Base-by-base conservation (phyloP, 2,888 invertebrate genomes). In the Epirrhoe alternata region DNA sequence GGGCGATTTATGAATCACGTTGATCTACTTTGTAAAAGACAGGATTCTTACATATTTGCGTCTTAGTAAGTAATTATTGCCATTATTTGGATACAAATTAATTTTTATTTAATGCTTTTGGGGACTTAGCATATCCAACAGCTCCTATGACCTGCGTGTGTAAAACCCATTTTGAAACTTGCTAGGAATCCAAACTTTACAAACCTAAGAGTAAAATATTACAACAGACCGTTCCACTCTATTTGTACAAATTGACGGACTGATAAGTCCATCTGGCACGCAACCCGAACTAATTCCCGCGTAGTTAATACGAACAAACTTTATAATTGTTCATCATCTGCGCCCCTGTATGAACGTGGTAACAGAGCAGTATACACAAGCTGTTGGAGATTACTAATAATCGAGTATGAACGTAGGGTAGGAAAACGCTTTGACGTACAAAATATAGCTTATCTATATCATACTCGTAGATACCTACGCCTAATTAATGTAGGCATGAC, bases 321-420 rank as follows among this genome's bases (percentile, higher is more conserved):
- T 90, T 91, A 89, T 92, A 91, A 93, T 92, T 91, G 91, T 80
- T 84, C 87, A 84, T 90, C 92, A 92, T 91, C 90, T 91, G 91
- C 86, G 86, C 86, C 84, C 88, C 75, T 80, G 77, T 68, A 65
- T 73, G 81, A 76, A 83, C 85, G 84, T 84, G 82, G 83, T 83
- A 83, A 84, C 81, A 83, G 84, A 79, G 68, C 31, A 59, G 49
- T 55, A 16, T 64, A 61, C 52, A 33, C 38, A n/a, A 50, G n/a
- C 38, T 51, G 14, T 49, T 24, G 31, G 33, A 53, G 7, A 47
- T 16, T 14, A 47, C 14, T 14, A 6, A 16, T 47, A n/a, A n/a
- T n/a, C n/a, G 10, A 30, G 64, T 64, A 61, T 50, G 66, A 66
- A 66, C 61, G 7, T 47, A 49, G 42, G 8, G 0, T 7, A 10